These are phyloP conservation scores for Salvator merianae DNA, from an alignment of 2,113 vertebrate genomes.

Conservation along the genomic window DNA sequence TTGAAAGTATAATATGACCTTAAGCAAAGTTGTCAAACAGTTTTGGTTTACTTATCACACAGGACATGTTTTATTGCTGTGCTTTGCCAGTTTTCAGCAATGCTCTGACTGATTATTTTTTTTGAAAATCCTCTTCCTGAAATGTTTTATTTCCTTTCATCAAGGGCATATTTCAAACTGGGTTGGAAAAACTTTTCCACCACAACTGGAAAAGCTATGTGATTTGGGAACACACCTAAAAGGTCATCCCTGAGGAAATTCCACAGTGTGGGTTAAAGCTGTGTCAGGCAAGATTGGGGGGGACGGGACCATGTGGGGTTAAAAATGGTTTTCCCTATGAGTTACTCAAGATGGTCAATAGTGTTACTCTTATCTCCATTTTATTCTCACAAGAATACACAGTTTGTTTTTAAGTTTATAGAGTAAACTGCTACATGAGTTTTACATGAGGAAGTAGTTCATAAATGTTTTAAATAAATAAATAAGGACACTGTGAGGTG, in stretches of 20 bases:
- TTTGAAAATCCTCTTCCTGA: not conserved
- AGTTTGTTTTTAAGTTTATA: too few species aligned
- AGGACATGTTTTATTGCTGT: not conserved
- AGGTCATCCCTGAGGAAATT: not conserved
- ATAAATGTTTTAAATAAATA: too few species aligned
- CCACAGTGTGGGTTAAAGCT: not conserved
- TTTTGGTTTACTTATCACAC: not conserved
- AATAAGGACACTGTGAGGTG: too few species aligned
- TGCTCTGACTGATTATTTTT: too few species aligned
- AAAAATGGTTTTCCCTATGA: too few species aligned
- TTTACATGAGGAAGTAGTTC: too few species aligned
- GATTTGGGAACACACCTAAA: not conserved
- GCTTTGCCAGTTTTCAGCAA: not conserved
- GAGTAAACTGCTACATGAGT: too few species aligned
- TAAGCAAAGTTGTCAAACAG: not conserved
- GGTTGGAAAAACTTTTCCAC: not conserved
- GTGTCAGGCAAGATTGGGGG: too few species aligned
- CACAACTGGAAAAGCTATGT: not conserved
- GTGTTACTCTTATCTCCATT: too few species aligned
- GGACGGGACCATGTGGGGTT: too few species aligned
- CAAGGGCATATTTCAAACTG: not conserved
- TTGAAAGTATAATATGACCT: not conserved
- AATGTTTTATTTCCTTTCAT: not conserved
- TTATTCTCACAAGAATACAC: too few species aligned
- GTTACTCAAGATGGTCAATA: too few species aligned